Evolutionary conservation across 2,888 invertebrate species (phyloP).

Genomic region (Cosmia trapezina): DNA sequence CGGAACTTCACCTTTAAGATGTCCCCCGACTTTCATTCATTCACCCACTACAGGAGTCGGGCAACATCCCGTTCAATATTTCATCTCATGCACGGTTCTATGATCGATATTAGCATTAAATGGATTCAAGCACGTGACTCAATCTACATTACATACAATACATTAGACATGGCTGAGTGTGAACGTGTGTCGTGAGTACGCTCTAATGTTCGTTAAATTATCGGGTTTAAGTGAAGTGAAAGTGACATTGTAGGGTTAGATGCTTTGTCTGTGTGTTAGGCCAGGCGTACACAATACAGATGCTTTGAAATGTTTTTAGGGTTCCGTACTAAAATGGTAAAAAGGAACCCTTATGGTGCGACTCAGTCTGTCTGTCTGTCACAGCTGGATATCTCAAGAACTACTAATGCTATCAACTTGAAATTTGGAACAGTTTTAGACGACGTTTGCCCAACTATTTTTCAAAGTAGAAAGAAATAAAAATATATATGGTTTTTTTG

Average conservation of each 20-base stretch:
- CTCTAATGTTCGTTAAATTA: constrained; percentile 20
- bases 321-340: too few relatives aligned
- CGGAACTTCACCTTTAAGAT: not conserved
- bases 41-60: not conserved
- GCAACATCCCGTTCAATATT: not conserved
- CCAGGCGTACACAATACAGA: not conserved
- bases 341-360: too few relatives aligned
- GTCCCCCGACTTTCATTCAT: too few relatives aligned
- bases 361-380: too few relatives aligned
- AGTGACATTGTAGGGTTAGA: not conserved
- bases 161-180: constrained; percentile 41
- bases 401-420: too few relatives aligned
- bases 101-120: constrained; percentile 18
- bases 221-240: constrained; percentile 18
- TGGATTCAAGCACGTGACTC: constrained; percentile 39
- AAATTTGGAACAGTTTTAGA: too few relatives aligned
- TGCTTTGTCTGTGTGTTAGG: not conserved
- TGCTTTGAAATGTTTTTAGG: not conserved
- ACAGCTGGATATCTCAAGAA: too few relatives aligned
- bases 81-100: constrained; percentile 17
- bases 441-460: too few relatives aligned
- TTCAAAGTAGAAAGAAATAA: too few relatives aligned
- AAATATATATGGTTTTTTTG: too few relatives aligned
- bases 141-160: constrained; percentile 49
- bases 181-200: constrained; percentile 12